Base-by-base conservation (phyloP, 2,888 invertebrate genomes). In the Clanis bilineata region DNA sequence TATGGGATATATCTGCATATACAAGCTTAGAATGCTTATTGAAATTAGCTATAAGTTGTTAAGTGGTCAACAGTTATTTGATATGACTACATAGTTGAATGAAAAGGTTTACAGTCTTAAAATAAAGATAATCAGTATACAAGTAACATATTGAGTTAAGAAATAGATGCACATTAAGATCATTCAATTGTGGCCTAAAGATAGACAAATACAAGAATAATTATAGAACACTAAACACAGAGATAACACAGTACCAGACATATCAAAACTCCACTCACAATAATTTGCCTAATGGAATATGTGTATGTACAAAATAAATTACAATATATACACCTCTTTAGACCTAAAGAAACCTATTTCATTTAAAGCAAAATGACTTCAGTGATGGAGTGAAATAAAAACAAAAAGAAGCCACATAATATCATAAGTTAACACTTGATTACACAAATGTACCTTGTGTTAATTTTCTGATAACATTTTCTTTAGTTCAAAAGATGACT, bases 261-360 rank as follows among this genome's bases (percentile, higher is more conserved):
- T 3, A 22, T 32, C 44, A 56, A 18, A 58, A 32, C 41, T 7
- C 39, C 39, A 41, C 41, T 23, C 23, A 36, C 57, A 47, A 36
- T 45, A 47, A 54, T 54, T 57, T 38, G 38, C 25, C 21, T 57
- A 54, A 44, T 54, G 47, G 57, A 61, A 57, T 55, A 57, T 45
- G 32, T 18, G 41, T 88, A 88, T 89, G 80, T 90, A 89, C 89
- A 90, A 85, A 89, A 88, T 90, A 89, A 90, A 89, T 90, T 89
- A 90, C 86, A 88, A 68, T 90, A 91, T 91, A 86, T 91, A 91
- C 91, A 90, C 67, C 66, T 56, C 38, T 59, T 51, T 25, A 43
- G 43, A 55, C 32, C 22, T 57, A 51, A 58, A 58, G 38, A 47
- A 51, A 51, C 38, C 23, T 39, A n/a, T 36, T 39, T 51, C 22